Base-by-base conservation (phyloP, 2,888 invertebrate genomes). In the Latrodectus hesperus region DNA sequence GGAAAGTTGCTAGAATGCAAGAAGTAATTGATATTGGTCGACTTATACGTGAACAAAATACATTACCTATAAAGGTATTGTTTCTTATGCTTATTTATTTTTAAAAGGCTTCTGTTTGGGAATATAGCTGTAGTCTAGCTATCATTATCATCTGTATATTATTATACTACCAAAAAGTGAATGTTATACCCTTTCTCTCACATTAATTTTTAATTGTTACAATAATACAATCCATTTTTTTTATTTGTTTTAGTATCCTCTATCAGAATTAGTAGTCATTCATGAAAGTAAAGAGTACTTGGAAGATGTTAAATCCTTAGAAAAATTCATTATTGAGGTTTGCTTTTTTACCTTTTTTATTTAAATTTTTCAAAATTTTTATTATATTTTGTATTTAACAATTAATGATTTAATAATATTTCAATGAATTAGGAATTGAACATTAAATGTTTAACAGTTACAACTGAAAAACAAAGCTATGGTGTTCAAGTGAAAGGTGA, bases 191-290 rank as follows among this genome's bases (percentile, higher is more conserved):
- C 38, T 38, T 38, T 38, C 1, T 4, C 38, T 38, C 38, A 1
- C 1, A 38, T 38, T 38, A 38, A 38, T 38, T 38, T 38, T 38
- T 38, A 38, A 6, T 60, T 60, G 12, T 60, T 60, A 6, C 10
- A 4, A 5, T 14, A 55, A 60, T 60, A 60, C 60, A 60, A 60
- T 60, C 12, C 60, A 9, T 60, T 12, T 60, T 60, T 16, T 55
- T 64, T 72, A 17, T 53, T 5, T 88, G 91, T 71, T 91, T 22
- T 91, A 94, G 94, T 99, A 99, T 93, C 99, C 99, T 0, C 93
- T 99, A 89, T 97, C 97, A 22, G 98, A 99, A 93, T 95, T 99
- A 90, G 95, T 99, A n/a, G 95, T 99, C 9, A 96, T 99, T 90
- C 97, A 98, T 92, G 96, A 96, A 90, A 96, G 97, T 91, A 92